Conservation (phyloP, 1,140 invertebrate genomes). For the Psilanteris sp. region DNA sequence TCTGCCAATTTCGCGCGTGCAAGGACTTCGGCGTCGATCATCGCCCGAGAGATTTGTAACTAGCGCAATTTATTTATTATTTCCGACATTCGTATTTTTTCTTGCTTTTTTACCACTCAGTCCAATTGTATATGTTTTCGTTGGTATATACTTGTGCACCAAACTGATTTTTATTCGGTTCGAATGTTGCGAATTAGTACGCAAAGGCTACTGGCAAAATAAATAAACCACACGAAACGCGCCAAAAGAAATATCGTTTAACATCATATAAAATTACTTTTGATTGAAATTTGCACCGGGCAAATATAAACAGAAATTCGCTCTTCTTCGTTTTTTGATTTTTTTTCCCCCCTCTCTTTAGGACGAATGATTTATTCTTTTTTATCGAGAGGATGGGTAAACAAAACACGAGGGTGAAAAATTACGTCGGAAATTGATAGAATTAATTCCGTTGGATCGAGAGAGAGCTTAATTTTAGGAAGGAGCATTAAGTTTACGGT, state of each 20-base stretch:
- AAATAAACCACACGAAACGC: slow-evolving; percentile 13
- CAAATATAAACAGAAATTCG: slow-evolving; percentile 20
- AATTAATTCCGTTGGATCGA: slow-evolving; percentile 1
- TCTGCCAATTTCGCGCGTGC: slow-evolving; percentile 2
- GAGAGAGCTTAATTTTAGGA: not conserved
- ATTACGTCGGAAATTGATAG: slow-evolving; percentile 12
- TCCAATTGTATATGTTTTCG: slow-evolving; percentile 3
- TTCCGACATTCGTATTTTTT: not conserved
- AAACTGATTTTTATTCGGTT: slow-evolving; percentile 12
- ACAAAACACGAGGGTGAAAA: not conserved
- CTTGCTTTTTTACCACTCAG: not conserved
- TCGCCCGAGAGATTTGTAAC: not conserved
- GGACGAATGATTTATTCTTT: slow-evolving; percentile 9
- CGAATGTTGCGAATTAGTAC: slow-evolving; percentile 11
- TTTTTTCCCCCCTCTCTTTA: not conserved
- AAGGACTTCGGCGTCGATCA: slow-evolving; percentile 13
- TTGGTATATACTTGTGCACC: slow-evolving; percentile 5
- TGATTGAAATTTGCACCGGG: slow-evolving; percentile 3
- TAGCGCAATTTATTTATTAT: slow-evolving; percentile 3
- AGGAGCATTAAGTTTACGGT: slow-evolving; percentile 2
- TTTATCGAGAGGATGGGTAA: slow-evolving; percentile 3
- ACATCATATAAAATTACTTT: slow-evolving; percentile 10
- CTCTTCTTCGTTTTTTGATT: not conserved
- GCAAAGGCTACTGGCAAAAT: slow-evolving; percentile 13
- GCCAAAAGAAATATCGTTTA: slow-evolving; percentile 17